Evolutionary conservation across 2,888 invertebrate genomes (phyloP), one percentile per base, ranked within the genome.

Genomic region (Acrobasis consociella): DNA sequence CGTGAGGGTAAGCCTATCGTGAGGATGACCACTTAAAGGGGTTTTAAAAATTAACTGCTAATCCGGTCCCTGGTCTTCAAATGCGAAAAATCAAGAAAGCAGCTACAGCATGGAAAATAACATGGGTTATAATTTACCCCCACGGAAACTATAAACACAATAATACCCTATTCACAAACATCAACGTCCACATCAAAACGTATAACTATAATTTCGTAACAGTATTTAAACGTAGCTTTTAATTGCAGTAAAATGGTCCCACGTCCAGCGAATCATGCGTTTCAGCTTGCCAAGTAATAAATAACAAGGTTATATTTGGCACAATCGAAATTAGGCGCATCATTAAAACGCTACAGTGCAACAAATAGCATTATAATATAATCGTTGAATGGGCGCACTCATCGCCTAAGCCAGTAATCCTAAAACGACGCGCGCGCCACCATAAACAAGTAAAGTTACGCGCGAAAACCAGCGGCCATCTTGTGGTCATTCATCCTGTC

Each of bases 281-380:
- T 76, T 75, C 77, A 80, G 82, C 86, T 84, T 90, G 91, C 91
- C 91, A 91, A 91, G 84, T 87, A 85, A 89, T 90, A 91, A 89
- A 90, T 88, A 89, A 79, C 73, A 72, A 74, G 82, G 88, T 90
- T 91, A 91, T 90, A 91, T 91, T 91, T 86, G 83, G 89, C 83
- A 87, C 91, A 91, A 91, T 91, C 89, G 89, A 89, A 90, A 90
- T 91, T 89, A 91, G 89, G 89, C 83, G 85, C 81, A 81, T 84
- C 89, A 87, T 91, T 91, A 89, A 89, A 83, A 83, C 82, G 76
- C 73, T 74, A 71, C 76, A 73, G 74, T 69, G 79, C 81, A 83
- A 83, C 87, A 85, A 80, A 85, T 82, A 83, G 82, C 73, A 78
- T 81, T 83, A 85, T 81, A 81, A 86, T 88, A 85, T 88, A 88